phyloP scores from a whole-genome alignment of 2,797 vertebrate genomes.

The Acanthis flammea region DNA sequence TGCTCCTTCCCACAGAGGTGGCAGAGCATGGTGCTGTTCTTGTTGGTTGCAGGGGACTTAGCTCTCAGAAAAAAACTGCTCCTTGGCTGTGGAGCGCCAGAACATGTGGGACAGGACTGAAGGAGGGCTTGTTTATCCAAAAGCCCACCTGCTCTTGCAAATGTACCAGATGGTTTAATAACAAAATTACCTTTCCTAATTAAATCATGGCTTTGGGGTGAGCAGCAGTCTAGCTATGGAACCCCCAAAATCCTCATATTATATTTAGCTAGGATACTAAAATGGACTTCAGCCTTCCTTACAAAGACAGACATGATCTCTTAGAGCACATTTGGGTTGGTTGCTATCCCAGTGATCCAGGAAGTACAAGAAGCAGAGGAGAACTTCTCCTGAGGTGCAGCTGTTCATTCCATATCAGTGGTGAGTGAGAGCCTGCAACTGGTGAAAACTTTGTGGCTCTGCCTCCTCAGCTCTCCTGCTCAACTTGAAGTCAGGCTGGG shows the following conservation, averaged over 20 bases:
- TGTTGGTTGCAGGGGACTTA: background rate
- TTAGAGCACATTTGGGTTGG: background rate
- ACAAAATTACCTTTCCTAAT: background rate
- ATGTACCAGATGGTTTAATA: background rate
- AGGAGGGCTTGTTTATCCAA: background rate
- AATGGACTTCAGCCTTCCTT: background rate
- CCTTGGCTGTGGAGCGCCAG: background rate
- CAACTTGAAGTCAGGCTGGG: background rate
- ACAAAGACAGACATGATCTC: background rate
- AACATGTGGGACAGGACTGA: background rate
- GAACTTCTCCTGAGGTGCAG: background rate
- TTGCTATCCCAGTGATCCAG: background rate
- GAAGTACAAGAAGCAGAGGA: background rate
- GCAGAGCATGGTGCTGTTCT: background rate
- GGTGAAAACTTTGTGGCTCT: background rate
- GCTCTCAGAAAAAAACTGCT: background rate
- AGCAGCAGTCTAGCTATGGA: background rate
- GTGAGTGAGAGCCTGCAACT: background rate
- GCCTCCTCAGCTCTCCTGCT: background rate
- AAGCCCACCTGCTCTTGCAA: background rate
- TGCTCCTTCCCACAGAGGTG: background rate
- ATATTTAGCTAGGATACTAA: background rate
- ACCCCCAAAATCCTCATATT: background rate
- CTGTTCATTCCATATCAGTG: background rate
- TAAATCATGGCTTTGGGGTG: rapidly evolving